A percentile compares a stretch with the other conserved stretches of the same genome.
Conservation (phyloP, 2,888 invertebrate genomes). For the Bombyx huttoni region DNA sequence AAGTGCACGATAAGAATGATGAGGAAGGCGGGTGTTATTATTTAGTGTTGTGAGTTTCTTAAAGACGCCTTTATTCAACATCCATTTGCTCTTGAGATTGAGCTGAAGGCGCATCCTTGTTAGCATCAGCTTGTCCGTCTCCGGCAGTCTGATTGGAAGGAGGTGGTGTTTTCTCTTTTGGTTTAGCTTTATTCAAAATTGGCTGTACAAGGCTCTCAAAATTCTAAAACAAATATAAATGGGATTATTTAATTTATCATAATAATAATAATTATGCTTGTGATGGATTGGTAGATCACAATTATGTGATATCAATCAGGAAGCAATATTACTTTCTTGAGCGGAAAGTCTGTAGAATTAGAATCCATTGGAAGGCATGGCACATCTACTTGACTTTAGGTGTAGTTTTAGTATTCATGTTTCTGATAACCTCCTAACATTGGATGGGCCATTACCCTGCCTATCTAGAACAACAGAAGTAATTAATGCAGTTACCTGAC, state of each 20-base stretch:
- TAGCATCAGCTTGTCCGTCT: conserved; percentile 29
- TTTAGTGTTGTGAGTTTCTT: conserved; percentile 5
- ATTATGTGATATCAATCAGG: no score
- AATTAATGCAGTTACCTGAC: conserved; percentile 67
- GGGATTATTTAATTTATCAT: no score
- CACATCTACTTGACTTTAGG: no score
- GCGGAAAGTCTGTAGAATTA: no score
- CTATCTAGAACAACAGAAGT: background rate
- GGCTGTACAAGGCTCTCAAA: conserved; percentile 75
- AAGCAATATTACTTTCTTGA: no score
- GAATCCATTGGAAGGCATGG: no score
- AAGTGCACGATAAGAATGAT: conserved; percentile 1
- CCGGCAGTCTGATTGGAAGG: conserved; percentile 39
- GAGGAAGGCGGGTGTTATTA: background rate
- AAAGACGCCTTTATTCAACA: conserved; percentile 43
- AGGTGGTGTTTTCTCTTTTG: conserved; percentile 77
- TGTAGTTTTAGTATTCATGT: no score
- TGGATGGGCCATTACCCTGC: no score
- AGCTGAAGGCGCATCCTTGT: conserved; percentile 14
- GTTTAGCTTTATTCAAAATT: conserved; percentile 92
- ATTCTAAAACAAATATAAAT: conserved; percentile 54
- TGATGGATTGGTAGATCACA: no score
- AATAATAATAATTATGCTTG: no score
- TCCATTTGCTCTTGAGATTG: conserved; percentile 55
- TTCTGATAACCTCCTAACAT: no score